These are phyloP conservation scores for Beris chalybata DNA, from an alignment of 2,888 invertebrate genomes.

Conservation along the genomic window DNA sequence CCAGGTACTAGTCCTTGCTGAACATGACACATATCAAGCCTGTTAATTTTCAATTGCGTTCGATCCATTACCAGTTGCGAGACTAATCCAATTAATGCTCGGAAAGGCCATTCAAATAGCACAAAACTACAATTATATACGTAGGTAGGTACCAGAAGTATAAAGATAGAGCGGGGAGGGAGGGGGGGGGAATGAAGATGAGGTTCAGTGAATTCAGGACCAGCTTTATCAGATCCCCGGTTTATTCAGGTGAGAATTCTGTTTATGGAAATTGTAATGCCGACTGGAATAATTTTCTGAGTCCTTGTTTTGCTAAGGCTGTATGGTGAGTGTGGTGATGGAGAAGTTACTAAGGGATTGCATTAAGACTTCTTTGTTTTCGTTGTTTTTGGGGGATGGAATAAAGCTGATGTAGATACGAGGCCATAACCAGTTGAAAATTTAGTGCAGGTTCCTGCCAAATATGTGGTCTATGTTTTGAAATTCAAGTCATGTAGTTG, in stretches of 20 bases:
- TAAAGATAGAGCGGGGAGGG: not conserved
- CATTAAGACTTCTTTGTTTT: too few species aligned
- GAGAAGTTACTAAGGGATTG: not conserved
- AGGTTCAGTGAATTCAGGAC: not conserved
- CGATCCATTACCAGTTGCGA: slow-evolving; percentile 24
- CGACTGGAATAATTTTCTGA: slow-evolving; percentile 19
- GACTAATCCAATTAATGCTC: slow-evolving; percentile 20
- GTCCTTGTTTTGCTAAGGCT: slow-evolving; percentile 23
- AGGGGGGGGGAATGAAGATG: not conserved
- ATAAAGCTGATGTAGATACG: not conserved
- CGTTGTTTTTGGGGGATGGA: not conserved
- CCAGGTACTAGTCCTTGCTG: too few species aligned
- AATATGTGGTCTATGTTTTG: slow-evolving; percentile 13
- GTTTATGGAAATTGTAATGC: slow-evolving; percentile 18
- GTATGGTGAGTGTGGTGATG: too few species aligned
- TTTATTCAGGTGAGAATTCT: slow-evolving; percentile 21
- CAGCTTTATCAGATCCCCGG: not conserved
- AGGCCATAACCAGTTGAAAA: not conserved
- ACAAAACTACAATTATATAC: not conserved
- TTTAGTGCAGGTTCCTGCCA: not conserved
- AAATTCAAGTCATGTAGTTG: slow-evolving; percentile 36
- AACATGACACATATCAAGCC: too few species aligned
- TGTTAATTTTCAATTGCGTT: slow-evolving; percentile 8
- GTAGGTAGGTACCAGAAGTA: not conserved
- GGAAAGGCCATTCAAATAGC: not conserved